Conservation (phyloP, 2,113 vertebrate species). For the Acrocephalus arundinaceus region DNA sequence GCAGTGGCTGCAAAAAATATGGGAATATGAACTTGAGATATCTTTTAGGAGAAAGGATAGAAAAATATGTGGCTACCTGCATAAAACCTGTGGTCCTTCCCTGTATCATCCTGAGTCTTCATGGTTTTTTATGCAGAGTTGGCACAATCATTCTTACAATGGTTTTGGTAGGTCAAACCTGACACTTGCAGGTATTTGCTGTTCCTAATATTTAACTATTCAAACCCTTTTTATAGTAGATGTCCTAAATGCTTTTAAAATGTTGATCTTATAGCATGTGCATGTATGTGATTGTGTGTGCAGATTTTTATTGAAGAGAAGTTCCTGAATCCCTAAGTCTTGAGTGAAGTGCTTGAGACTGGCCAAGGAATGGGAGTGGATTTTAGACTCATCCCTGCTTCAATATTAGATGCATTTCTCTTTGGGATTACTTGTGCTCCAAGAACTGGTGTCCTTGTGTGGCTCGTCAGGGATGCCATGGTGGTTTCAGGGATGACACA, state of each 20-base stretch:
- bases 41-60: slow-evolving; percentile 1
- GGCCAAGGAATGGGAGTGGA: neutral
- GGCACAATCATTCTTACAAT: neutral
- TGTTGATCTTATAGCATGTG: neutral
- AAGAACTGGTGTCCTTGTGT: neutral
- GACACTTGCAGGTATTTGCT: neutral
- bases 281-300: neutral
- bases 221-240: neutral
- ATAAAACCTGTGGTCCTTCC: neutral
- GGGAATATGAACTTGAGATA: slow-evolving; percentile 65
- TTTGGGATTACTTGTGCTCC: neutral
- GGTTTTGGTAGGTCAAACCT: neutral
- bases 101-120: neutral
- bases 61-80: slow-evolving; percentile 19
- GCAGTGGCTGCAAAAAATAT: slow-evolving; percentile 58
- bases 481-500: neutral
- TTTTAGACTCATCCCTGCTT: neutral
- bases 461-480: neutral
- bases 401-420: neutral
- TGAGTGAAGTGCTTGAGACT: neutral
- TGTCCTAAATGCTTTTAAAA: neutral
- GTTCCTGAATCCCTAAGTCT: neutral
- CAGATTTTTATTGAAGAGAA: neutral
- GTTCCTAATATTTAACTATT: neutral
- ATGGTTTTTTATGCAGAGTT: slow-evolving; percentile 5